phyloP scores from a whole-genome alignment of 2,797 vertebrate species.

The Pachyuromys duprasi region DNA sequence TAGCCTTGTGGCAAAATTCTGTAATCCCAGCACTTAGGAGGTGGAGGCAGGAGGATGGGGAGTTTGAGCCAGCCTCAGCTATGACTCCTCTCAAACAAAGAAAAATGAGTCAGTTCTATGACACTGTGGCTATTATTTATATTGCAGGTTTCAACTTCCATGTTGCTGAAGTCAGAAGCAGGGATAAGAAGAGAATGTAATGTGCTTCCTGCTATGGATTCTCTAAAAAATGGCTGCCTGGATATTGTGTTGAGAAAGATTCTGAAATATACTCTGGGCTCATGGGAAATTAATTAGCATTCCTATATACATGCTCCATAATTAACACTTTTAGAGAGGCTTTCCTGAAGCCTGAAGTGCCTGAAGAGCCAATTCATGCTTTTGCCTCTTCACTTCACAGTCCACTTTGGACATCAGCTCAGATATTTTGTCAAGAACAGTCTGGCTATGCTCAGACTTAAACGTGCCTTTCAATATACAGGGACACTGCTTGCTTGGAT shows the following conservation, averaged over 20 bases:
- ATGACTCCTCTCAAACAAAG: not conserved
- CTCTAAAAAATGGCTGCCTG: not conserved
- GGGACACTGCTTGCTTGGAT: slow-evolving; percentile 24
- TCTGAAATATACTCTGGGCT: not conserved
- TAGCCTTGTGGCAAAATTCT: not conserved
- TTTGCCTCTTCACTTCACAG: not conserved
- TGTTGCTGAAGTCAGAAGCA: not conserved
- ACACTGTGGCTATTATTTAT: not conserved
- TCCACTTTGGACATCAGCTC: slow-evolving; percentile 16
- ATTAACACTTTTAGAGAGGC: not conserved
- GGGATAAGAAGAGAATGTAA: not conserved
- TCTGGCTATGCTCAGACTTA: slow-evolving; percentile 32
- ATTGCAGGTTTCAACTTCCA: not conserved
- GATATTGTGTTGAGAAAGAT: not conserved
- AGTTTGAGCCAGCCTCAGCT: not conserved
- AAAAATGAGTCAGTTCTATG: not conserved
- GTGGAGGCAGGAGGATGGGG: not conserved
- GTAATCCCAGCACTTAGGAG: not conserved
- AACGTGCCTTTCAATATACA: not conserved
- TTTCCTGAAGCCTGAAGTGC: not conserved
- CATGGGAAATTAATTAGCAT: not conserved
- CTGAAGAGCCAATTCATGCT: not conserved
- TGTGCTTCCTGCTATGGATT: not conserved
- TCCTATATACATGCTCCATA: not conserved
- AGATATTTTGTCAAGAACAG: slow-evolving; percentile 36